Base-by-base conservation (phyloP, 2,797 vertebrate species). In the Chiroxiphia lanceolata region DNA sequence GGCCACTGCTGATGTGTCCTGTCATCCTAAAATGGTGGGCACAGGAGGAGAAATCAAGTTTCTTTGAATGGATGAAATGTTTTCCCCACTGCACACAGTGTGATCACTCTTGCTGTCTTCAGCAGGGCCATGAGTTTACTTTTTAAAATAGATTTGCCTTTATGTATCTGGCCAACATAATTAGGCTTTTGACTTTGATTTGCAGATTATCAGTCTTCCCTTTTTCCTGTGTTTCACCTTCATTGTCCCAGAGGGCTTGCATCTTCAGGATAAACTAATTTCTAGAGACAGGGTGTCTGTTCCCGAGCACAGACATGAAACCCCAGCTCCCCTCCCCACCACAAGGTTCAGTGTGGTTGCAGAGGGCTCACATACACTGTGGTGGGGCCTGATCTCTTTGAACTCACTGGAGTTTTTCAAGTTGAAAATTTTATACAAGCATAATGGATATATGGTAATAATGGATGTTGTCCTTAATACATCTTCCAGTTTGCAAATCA, bases 341-440 rank as follows among this genome's bases (percentile, higher is more conserved):
- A 26, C 2, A 4, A 45, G 40, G 38, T 51, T 44, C 29, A 20
- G 27, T 27, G 6, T 2, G 1, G 20, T 38, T 85, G 60, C 15
- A 47, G 56, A 27, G 1, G 3, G 22, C 26, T 89, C 51, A 31
- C 16, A 3, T 20, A 25, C 17, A 17, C 25, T 1, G 0, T 3
- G 1, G 8, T 34, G 31, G 15, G 27, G 5, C 26, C 36, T 42
- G 22, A 40, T 60, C 22, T 45, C 47, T 69, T 70, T 44, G 42
- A 82, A 42, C 15, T 68, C 34, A 50, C 2, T 15, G 33, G 36
- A 81, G 45, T 57, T 76, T 65, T 85, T 91, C 34, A 61, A 13
- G 3, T 15, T 53, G 25, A 63, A 75, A 44, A 25, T 33, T 64
- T 51, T 59, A 36, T 40, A 40, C 27, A 61, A n/a, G 36, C 69